Percentiles rank a stretch among this genome's conserved stretches.
Evolutionary conservation across 2,888 invertebrate species (phyloP).

Genomic region (Conomelus anceps): DNA sequence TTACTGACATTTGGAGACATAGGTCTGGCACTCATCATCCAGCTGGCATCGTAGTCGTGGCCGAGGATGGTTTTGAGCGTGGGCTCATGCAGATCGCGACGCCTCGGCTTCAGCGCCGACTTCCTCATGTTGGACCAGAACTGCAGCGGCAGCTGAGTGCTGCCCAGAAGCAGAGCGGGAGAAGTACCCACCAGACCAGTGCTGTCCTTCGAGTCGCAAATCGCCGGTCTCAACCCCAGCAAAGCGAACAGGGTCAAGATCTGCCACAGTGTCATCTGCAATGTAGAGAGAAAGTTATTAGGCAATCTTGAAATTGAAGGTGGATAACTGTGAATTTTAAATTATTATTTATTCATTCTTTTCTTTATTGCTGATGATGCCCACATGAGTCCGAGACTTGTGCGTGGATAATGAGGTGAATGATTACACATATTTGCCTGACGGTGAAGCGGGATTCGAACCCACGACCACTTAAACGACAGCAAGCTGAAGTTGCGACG

Average conservation of each 20-base stretch:
- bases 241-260: neutral
- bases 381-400: no score
- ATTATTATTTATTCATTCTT: no score
- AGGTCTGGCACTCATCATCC: constrained; percentile 42
- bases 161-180: constrained; percentile 26
- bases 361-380: no score
- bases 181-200: constrained; percentile 32
- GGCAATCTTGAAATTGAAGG: neutral
- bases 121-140: constrained; percentile 37
- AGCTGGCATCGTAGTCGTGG: constrained; percentile 43
- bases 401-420: no score
- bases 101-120: constrained; percentile 41
- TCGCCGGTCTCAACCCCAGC: neutral
- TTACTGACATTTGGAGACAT: constrained; percentile 11
- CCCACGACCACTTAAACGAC: no score
- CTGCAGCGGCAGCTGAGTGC: constrained; percentile 32
- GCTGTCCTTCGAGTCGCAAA: constrained; percentile 28
- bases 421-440: no score
- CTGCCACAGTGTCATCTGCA: neutral
- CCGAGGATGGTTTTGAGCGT: constrained; percentile 41
- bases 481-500: no score
- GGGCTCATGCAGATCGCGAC: constrained; percentile 42
- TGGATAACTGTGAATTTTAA: neutral
- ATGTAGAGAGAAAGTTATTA: neutral
- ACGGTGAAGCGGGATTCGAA: no score